phyloP scores from a whole-genome alignment of 2,888 invertebrate species.

The Perithous albicinctus region DNA sequence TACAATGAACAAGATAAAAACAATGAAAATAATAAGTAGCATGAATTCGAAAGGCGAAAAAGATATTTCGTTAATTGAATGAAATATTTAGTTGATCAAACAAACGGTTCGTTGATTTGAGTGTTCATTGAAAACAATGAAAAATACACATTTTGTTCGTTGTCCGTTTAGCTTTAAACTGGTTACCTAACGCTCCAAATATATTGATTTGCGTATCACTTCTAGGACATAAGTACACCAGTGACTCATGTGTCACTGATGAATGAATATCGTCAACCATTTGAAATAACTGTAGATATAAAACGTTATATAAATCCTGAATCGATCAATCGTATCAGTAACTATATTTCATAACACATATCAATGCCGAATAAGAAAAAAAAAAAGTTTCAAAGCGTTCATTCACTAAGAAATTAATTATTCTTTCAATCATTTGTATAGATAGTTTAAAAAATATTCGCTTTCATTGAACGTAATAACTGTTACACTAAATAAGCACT shows the following conservation, averaged over 20 bases:
- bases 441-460: too few relatives aligned
- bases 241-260: neutral
- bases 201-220: constrained; percentile 2
- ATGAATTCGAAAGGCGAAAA: too few relatives aligned
- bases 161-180: neutral
- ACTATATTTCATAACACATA: neutral
- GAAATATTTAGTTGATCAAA: too few relatives aligned
- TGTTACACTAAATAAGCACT: too few relatives aligned
- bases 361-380: neutral
- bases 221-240: neutral
- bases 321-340: neutral
- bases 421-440: too few relatives aligned
- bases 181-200: neutral
- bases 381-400: neutral
- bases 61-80: too few relatives aligned
- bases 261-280: neutral
- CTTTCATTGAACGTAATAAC: too few relatives aligned
- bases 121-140: too few relatives aligned
- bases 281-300: neutral
- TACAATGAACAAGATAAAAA: too few relatives aligned
- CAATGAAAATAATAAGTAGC: too few relatives aligned
- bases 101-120: too few relatives aligned
- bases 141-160: neutral
- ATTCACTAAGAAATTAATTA: too few relatives aligned
- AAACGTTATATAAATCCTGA: neutral